Conservation (phyloP, 1,140 invertebrate species). For the Campoletis sonorensis region DNA sequence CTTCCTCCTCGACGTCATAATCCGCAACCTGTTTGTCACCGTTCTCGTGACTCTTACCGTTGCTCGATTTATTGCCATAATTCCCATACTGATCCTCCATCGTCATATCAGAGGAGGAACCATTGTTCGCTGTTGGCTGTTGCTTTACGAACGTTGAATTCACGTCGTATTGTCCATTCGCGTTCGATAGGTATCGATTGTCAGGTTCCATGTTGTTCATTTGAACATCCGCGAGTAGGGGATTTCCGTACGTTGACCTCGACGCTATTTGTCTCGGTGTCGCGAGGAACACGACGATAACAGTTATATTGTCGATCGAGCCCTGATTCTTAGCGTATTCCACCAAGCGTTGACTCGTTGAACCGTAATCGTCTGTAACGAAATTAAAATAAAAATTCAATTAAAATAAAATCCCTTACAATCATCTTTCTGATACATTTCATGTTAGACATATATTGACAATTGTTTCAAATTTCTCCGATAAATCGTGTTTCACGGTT, state of each 20-base stretch:
- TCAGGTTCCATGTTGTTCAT: constrained; percentile 62
- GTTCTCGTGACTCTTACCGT: constrained; percentile 68
- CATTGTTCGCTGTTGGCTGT: constrained; percentile 47
- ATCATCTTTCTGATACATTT: no score
- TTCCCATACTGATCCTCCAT: constrained; percentile 31
- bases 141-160: constrained; percentile 55
- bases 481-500: constrained; percentile 45
- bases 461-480: constrained; percentile 48
- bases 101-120: constrained; percentile 28
- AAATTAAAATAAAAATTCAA: constrained; percentile 43
- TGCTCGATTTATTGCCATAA: constrained; percentile 62
- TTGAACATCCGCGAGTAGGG: constrained; percentile 60
- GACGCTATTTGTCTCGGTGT: constrained; percentile 82
- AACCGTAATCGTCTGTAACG: constrained; percentile 80
- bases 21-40: constrained; percentile 62
- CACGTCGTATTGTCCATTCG: constrained; percentile 55
- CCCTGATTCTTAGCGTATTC: constrained; percentile 84
- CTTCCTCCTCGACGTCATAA: constrained; percentile 74
- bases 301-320: constrained; percentile 92
- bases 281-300: constrained; percentile 91
- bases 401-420: constrained; percentile 19
- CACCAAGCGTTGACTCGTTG: constrained; percentile 83
- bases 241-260: constrained; percentile 64
- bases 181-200: constrained; percentile 57
- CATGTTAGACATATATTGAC: background rate